Evolutionary conservation across 2,797 vertebrate genomes (phyloP).

Genomic region (Kryptopterus vitreolus): DNA sequence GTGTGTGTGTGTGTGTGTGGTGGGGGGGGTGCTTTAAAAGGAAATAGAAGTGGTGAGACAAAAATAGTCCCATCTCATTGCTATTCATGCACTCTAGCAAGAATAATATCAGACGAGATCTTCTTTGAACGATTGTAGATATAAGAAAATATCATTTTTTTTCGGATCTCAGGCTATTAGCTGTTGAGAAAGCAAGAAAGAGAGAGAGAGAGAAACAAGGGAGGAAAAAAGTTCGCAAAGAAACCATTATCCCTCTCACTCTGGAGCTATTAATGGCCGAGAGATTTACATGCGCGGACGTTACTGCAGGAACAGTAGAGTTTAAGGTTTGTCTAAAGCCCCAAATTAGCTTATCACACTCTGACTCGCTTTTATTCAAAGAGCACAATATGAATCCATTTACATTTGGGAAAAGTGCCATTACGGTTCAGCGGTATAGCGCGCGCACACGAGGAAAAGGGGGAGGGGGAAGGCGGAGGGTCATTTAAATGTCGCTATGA

Average conservation of each 20-base stretch:
- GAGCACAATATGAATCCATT: constrained; percentile 25
- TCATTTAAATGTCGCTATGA: constrained; percentile 43
- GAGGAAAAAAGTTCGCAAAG: too few relatives aligned
- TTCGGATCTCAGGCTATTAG: constrained; percentile 38
- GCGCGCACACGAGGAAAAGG: constrained; percentile 5
- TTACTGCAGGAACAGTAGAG: constrained; percentile 27
- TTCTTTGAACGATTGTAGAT: constrained; percentile 38
- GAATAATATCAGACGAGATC: constrained; percentile 25
- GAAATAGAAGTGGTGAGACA: constrained; percentile 12
- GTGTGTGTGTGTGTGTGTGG: too few relatives aligned
- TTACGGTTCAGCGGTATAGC: constrained; percentile 32
- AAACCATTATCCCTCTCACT: constrained; percentile 19
- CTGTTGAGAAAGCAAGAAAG: background rate
- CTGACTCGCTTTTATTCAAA: constrained; percentile 34
- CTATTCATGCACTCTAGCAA: constrained; percentile 41
- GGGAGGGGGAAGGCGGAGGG: constrained; percentile 23
- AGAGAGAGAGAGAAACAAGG: background rate
- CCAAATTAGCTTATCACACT: constrained; percentile 41
- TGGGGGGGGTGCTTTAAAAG: constrained; percentile 8
- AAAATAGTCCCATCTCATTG: constrained; percentile 41
- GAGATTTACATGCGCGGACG: constrained; percentile 24
- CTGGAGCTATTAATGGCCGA: constrained; percentile 26
- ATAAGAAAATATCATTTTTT: background rate
- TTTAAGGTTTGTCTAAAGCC: constrained; percentile 29
- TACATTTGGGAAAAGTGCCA: constrained; percentile 35